Conservation (phyloP, 2,113 vertebrate species). For the Xiphorhynchus elegans region DNA sequence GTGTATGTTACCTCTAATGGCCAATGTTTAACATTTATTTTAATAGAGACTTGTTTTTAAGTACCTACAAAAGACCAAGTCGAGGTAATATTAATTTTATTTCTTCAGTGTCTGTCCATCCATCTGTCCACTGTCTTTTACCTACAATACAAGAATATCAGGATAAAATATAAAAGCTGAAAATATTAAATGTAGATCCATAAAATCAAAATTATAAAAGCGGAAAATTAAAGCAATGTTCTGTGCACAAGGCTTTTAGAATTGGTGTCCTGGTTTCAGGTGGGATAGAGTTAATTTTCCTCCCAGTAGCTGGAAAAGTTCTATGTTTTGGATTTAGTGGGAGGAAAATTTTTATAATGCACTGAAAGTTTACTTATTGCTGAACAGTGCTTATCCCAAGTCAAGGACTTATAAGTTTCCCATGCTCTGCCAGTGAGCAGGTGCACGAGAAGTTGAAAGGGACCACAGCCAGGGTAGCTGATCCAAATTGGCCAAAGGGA, state of each 20-base stretch:
- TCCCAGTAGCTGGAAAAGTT: not conserved
- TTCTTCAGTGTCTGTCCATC: not conserved
- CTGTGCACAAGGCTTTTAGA: not conserved
- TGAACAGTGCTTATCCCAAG: not conserved
- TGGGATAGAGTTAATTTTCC: not conserved
- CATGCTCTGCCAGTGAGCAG: not conserved
- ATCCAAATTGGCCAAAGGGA: not conserved
- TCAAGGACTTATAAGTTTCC: not conserved
- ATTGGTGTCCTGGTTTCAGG: not conserved
- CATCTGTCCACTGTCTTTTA: not conserved
- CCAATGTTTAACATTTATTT: not conserved
- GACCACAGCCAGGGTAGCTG: not conserved
- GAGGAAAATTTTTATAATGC: rapidly evolving
- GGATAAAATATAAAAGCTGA: not conserved
- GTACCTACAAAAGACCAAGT: not conserved
- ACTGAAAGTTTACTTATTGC: not conserved
- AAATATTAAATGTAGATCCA: not conserved
- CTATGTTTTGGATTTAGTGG: not conserved
- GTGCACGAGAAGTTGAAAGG: not conserved
- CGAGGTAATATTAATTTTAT: not conserved
- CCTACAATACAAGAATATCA: not conserved
- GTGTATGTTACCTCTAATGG: not conserved
- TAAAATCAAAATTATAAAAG: not conserved
- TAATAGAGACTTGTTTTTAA: not conserved
- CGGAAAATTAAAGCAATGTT: not conserved